Conservation (phyloP, 2,888 invertebrate genomes). For the Capitulum mitella region DNA sequence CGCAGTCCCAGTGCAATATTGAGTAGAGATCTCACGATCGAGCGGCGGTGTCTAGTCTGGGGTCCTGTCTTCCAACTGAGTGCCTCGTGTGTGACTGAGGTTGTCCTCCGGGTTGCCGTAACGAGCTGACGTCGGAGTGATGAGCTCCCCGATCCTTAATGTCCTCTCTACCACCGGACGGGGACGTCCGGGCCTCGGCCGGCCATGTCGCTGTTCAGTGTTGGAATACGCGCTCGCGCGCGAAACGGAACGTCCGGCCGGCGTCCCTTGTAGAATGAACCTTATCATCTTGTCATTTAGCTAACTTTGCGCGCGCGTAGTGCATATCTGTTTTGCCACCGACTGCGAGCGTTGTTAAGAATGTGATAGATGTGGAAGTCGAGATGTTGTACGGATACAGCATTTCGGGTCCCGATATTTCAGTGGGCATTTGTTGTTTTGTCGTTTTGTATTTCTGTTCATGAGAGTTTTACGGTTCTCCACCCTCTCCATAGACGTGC, state of each 20-base stretch:
- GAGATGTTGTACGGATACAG: no score
- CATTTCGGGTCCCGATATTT: no score
- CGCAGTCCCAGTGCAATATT: not conserved
- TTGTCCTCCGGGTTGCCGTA: not conserved
- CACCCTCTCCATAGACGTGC: not conserved
- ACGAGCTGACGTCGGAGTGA: not conserved
- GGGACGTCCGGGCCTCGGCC: no score
- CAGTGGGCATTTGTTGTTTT: no score
- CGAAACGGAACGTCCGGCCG: no score
- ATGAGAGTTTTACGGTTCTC: not conserved
- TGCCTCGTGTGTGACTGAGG: not conserved
- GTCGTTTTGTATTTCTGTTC: not conserved
- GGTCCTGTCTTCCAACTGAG: constrained; percentile 22
- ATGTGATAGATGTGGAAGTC: not conserved
- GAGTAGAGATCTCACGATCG: not conserved
- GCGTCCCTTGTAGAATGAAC: no score
- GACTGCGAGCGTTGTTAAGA: not conserved
- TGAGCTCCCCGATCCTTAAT: no score
- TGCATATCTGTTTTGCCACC: not conserved
- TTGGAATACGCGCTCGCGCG: no score
- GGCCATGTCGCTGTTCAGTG: no score
- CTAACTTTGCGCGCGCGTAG: not conserved
- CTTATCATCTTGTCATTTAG: not conserved
- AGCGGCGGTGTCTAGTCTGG: not conserved
- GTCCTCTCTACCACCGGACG: no score